Conservation (phyloP, 1,140 invertebrate genomes). For the Drosophila kanapiae region DNA sequence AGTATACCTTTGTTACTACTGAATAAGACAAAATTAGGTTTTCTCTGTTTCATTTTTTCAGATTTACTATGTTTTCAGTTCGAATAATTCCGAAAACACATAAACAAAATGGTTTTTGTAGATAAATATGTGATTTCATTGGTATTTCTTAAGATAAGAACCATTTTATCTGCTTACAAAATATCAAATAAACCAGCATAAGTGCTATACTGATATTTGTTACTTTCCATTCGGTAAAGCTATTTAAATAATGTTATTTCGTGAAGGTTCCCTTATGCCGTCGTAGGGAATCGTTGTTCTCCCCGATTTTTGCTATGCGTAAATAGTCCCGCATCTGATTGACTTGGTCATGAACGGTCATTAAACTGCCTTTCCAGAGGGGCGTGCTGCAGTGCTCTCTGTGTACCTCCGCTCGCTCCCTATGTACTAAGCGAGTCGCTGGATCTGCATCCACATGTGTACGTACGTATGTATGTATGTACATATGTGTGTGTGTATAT, state of each 20-base stretch:
- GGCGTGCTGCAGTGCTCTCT: no score
- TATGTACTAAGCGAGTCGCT: neutral
- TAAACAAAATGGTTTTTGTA: neutral
- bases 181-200: conserved; percentile 33
- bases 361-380: conserved; percentile 47
- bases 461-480: conserved; percentile 4
- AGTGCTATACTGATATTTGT: neutral
- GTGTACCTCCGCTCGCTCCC: conserved; percentile 1
- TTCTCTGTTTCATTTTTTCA: neutral
- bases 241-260: conserved; percentile 15
- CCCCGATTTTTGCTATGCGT: conserved; percentile 43
- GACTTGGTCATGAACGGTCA: conserved; percentile 55
- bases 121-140: neutral
- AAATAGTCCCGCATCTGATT: conserved; percentile 56
- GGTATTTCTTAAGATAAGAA: conserved; percentile 2
- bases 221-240: neutral
- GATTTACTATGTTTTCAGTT: neutral
- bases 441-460: conserved; percentile 41
- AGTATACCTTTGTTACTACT: neutral
- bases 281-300: neutral
- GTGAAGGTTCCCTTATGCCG: conserved; percentile 16
- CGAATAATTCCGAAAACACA: neutral
- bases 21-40: neutral
- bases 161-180: neutral
- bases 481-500: conserved; percentile 13